phyloP scores from a whole-genome alignment of 2,113 vertebrate genomes.

The Apus apus region DNA sequence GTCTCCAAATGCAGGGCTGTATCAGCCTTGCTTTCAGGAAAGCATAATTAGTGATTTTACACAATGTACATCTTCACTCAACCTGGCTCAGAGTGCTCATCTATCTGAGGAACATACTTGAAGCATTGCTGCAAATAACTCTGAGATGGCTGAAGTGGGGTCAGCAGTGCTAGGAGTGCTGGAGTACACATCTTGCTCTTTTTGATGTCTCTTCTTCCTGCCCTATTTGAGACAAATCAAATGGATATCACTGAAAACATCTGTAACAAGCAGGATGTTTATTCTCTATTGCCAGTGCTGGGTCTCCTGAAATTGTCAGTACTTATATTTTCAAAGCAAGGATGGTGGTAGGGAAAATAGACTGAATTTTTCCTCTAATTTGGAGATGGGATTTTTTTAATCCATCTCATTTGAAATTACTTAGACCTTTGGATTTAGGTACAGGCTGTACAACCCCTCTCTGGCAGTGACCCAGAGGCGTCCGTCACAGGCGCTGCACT shows the following conservation, averaged over 20 bases:
- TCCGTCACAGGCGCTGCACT: background rate
- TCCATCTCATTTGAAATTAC: background rate
- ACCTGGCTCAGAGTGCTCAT: background rate
- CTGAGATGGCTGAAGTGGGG: slow-evolving; percentile 52
- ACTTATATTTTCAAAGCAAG: slow-evolving; percentile 24
- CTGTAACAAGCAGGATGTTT: slow-evolving; percentile 39
- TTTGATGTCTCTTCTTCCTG: slow-evolving; percentile 55
- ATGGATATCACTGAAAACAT: slow-evolving; percentile 39
- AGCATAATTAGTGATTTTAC: slow-evolving; percentile 46
- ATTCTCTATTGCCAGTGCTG: background rate
- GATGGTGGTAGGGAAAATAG: background rate
- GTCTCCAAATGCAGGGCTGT: background rate
- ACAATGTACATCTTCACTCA: slow-evolving; percentile 10
- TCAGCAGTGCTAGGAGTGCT: slow-evolving; percentile 12
- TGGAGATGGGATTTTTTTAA: background rate
- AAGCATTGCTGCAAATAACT: slow-evolving; percentile 6
- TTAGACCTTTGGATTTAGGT: background rate
- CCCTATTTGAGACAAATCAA: slow-evolving; percentile 45
- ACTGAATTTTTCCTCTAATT: background rate
- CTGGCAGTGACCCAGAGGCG: background rate
- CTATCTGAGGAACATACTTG: slow-evolving; percentile 5
- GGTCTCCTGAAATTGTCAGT: slow-evolving; percentile 13
- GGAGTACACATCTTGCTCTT: slow-evolving; percentile 58
- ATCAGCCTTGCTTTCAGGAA: background rate
- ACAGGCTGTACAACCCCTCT: background rate